Evolutionary conservation across 2,113 vertebrate species (phyloP), one percentile per base, ranked within the genome.

Genomic region (Smithornis capensis): DNA sequence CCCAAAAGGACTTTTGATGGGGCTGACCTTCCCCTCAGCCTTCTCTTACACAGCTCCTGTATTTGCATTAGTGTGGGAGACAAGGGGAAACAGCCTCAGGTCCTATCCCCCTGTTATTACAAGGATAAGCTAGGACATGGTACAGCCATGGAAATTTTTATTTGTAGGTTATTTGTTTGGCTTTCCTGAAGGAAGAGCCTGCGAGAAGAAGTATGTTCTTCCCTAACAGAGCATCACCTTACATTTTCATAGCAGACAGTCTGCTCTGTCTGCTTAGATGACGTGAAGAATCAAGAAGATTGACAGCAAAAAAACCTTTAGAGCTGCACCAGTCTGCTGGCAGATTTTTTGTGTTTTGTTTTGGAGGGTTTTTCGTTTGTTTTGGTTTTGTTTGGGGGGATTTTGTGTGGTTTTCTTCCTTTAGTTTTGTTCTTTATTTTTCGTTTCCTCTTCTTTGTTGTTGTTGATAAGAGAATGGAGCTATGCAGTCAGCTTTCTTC

Each of bases 151-250:
- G 63, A 80, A 50, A n/a, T 13, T 90, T 87, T 93, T 93, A 78
- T 90, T 59, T 91, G 79, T 67, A 12, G 28, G 45, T 82, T 93
- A 64, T 92, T 96, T 94, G 63, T 76, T 89, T 92, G 84, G 65
- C 82, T 87, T 92, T 91, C 50, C 79, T 12, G 9, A 91, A 94
- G 74, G 78, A 70, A 77, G 63, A 87, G 42, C 33, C 50, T 69
- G 33, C 79, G 49, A 85, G 70, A 65, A 88, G 70, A 65, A 88
- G 50, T 49, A 37, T 62, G 84, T 76, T 71, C 45, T 79, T 78
- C 64, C 28, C 38, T 90, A 47, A 55, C 10, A 86, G 75, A 65
- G 56, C 77, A 78, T 64, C 81, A 27, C 69, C 78, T 89, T 75
- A 74, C 56, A 37, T 81, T 93, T 94, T 84, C 65, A 56, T 12